Conservation (phyloP, 1,140 invertebrate species). For the Oryzaephilus surinamensis region DNA sequence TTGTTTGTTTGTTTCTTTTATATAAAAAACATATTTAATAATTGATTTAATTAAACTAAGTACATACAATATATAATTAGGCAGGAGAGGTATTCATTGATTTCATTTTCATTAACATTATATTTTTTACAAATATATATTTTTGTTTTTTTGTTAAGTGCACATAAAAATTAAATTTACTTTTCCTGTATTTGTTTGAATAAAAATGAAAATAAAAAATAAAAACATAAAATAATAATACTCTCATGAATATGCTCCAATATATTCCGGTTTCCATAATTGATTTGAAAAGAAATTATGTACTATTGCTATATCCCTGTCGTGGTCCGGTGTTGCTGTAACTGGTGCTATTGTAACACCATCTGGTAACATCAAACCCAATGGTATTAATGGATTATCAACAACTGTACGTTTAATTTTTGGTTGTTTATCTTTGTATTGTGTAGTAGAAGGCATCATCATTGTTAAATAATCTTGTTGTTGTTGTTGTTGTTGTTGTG, state of each 20-base stretch:
- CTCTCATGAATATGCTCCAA: slow-evolving; percentile 34
- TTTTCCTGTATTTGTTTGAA: neutral
- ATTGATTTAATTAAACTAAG: slow-evolving; percentile 18
- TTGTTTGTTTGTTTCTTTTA: too few species aligned
- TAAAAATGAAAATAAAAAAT: neutral
- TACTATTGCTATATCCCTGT: slow-evolving; percentile 40
- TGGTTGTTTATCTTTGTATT: too few species aligned
- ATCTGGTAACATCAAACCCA: slow-evolving; percentile 36
- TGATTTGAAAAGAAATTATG: slow-evolving; percentile 46
- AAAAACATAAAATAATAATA: neutral
- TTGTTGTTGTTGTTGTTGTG: too few species aligned
- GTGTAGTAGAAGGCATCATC: slow-evolving; percentile 9
- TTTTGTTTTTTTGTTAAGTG: neutral
- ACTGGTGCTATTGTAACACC: slow-evolving; percentile 38
- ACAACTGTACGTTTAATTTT: slow-evolving; percentile 19
- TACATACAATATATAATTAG: slow-evolving; percentile 8
- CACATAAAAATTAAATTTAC: neutral
- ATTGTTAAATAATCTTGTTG: too few species aligned
- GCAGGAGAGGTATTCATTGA: too few species aligned
- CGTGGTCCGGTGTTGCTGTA: slow-evolving; percentile 32
- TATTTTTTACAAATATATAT: neutral
- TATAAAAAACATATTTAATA: too few species aligned
- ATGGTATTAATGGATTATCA: slow-evolving; percentile 35
- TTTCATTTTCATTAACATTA: too few species aligned
- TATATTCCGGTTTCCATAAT: slow-evolving; percentile 47